Percentiles rank a stretch among this genome's conserved stretches.
These are phyloP conservation scores for Canis aureus DNA, from an alignment of 2,113 vertebrate species.

Conservation along the genomic window DNA sequence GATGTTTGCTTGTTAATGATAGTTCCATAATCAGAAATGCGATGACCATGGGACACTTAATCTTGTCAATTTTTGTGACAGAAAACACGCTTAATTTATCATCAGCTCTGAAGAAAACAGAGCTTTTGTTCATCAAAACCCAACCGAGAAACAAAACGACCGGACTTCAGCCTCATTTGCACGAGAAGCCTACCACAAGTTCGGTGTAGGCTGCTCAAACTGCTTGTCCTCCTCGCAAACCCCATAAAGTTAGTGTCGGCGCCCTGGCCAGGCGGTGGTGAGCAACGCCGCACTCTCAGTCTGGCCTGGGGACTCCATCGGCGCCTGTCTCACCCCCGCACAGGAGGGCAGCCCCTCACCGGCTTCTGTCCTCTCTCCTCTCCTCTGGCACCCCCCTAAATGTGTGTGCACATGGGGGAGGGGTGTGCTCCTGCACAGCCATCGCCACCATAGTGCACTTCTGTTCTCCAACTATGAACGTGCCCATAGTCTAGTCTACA, in stretches of 20 bases:
- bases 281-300: not conserved
- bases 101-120: slow-evolving; percentile 69
- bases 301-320: not conserved
- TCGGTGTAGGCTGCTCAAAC: not conserved
- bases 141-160: not conserved
- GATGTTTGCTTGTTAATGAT: slow-evolving; percentile 80
- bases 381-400: too few species aligned
- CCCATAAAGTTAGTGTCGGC: not conserved
- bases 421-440: not conserved
- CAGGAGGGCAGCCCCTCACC: too few species aligned
- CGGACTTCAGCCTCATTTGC: not conserved
- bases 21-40: slow-evolving; percentile 73
- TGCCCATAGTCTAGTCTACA: not conserved
- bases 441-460: not conserved
- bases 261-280: not conserved
- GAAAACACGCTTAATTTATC: slow-evolving; percentile 76
- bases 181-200: not conserved
- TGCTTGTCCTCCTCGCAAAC: not conserved
- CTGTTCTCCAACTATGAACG: not conserved
- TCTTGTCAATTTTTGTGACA: slow-evolving; percentile 74
- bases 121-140: not conserved
- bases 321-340: not conserved
- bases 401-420: too few species aligned
- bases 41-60: slow-evolving; percentile 65
- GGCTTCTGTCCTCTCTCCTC: not conserved